A percentile compares a stretch with the other conserved stretches of the same genome.
Conservation (phyloP, 1,140 invertebrate species). For the Orchesella cincta region DNA sequence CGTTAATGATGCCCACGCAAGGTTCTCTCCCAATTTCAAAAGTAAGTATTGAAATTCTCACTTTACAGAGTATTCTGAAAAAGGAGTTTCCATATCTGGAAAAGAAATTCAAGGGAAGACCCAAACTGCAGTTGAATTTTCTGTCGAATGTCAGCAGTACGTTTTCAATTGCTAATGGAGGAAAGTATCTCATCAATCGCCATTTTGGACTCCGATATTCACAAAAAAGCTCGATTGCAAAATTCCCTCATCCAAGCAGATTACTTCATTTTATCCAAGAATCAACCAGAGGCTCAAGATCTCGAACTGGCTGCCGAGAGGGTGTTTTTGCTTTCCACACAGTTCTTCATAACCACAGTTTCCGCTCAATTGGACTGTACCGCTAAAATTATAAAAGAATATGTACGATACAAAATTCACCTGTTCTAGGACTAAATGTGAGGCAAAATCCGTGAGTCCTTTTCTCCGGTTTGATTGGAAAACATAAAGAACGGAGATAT, state of each 20-base stretch:
- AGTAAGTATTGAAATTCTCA: background rate
- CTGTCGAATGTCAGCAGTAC: background rate
- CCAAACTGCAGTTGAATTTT: background rate
- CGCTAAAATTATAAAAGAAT: constrained; percentile 37
- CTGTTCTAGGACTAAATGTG: constrained; percentile 46
- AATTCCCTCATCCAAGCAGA: background rate
- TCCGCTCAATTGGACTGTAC: constrained; percentile 51
- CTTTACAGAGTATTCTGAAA: background rate
- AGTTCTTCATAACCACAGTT: constrained; percentile 48
- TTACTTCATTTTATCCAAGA: background rate
- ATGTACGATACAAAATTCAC: constrained; percentile 47
- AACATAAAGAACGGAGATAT: background rate
- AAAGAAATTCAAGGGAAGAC: background rate
- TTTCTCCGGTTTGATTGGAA: constrained; percentile 42
- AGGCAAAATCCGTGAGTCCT: constrained; percentile 48
- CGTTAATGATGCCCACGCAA: too few species aligned
- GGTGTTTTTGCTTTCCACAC: constrained; percentile 50
- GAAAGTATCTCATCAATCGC: background rate
- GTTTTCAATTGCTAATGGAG: background rate
- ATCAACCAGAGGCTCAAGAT: background rate
- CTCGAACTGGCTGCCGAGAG: constrained; percentile 38
- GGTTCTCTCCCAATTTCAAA: too few species aligned
- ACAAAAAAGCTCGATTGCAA: background rate
- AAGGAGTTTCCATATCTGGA: background rate
- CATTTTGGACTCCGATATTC: background rate